Conservation (phyloP, 2,888 invertebrate genomes). For the Cynaeus angustus region DNA sequence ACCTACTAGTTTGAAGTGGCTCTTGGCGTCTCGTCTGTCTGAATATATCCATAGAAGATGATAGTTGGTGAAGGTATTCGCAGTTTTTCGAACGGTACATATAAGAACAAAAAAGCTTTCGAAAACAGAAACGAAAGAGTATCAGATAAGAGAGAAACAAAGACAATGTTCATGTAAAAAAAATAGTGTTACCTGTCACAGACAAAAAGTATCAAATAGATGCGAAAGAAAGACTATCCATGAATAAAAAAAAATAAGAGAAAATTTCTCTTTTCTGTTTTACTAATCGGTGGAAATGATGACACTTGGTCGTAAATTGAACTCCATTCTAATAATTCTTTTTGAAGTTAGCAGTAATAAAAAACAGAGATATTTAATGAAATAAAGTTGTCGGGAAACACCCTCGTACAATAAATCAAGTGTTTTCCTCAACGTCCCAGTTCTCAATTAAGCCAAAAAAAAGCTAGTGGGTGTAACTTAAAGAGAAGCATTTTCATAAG, state of each 20-base stretch:
- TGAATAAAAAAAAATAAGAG: too few relatives aligned
- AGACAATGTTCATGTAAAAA: too few relatives aligned
- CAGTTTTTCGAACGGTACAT: too few relatives aligned
- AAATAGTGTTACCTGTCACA: too few relatives aligned
- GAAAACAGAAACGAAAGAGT: conserved; percentile 37
- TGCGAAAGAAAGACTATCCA: too few relatives aligned
- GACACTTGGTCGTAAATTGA: too few relatives aligned
- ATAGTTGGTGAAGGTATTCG: not conserved
- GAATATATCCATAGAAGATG: conserved; percentile 42
- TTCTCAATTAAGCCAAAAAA: conserved; percentile 6
- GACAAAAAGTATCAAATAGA: too few relatives aligned
- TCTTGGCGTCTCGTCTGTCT: conserved; percentile 61
- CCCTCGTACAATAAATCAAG: not conserved
- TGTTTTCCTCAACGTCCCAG: conserved; percentile 36
- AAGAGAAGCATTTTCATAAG: conserved; percentile 38
- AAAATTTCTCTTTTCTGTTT: too few relatives aligned
- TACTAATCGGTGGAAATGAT: too few relatives aligned
- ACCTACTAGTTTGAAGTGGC: conserved; percentile 50
- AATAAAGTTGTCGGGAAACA: not conserved
- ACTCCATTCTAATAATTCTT: too few relatives aligned
- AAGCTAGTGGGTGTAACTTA: conserved; percentile 6
- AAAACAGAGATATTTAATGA: not conserved
- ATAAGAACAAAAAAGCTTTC: not conserved
- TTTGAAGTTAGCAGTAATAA: too few relatives aligned
- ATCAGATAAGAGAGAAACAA: too few relatives aligned